A percentile compares a stretch with the other conserved stretches of the same genome.
Conservation (phyloP, 2,888 invertebrate species). For the Poecilobothrus nobilitatus region DNA sequence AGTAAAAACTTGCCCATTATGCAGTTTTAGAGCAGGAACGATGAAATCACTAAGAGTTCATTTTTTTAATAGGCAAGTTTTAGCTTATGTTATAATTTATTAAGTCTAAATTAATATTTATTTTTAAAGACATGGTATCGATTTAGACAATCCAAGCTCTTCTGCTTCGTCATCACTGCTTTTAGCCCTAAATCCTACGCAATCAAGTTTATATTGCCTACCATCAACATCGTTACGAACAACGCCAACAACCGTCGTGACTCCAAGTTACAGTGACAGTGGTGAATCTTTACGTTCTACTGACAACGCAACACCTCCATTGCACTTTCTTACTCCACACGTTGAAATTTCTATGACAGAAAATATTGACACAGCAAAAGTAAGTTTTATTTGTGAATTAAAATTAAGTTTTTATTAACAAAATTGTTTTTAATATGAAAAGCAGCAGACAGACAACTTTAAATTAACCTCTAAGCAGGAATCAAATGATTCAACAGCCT, state of each 20-base stretch:
- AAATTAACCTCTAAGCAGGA: not conserved
- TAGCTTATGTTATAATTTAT: not conserved
- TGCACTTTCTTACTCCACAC: constrained; percentile 85
- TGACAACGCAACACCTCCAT: constrained; percentile 82
- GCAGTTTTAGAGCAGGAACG: constrained; percentile 79
- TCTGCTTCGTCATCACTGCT: constrained; percentile 65
- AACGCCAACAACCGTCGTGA: constrained; percentile 29
- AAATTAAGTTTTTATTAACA: not conserved
- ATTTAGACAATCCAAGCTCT: constrained; percentile 80
- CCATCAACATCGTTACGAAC: constrained; percentile 40
- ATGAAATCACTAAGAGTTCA: constrained; percentile 86
- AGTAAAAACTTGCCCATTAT: constrained; percentile 82
- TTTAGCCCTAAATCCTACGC: constrained; percentile 56
- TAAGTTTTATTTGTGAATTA: constrained; percentile 29
- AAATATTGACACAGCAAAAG: constrained; percentile 55
- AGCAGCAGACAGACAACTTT: not conserved
- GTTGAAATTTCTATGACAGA: constrained; percentile 86
- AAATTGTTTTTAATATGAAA: not conserved
- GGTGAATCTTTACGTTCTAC: constrained; percentile 74
- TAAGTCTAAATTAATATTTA: not conserved
- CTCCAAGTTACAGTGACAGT: constrained; percentile 73
- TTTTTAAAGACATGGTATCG: constrained; percentile 67
- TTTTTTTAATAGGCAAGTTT: constrained; percentile 69
- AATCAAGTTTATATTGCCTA: constrained; percentile 43
- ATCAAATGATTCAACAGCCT: constrained; percentile 50